Evolutionary conservation across 1,140 invertebrate species (phyloP).

Genomic region (Octopus sinensis): DNA sequence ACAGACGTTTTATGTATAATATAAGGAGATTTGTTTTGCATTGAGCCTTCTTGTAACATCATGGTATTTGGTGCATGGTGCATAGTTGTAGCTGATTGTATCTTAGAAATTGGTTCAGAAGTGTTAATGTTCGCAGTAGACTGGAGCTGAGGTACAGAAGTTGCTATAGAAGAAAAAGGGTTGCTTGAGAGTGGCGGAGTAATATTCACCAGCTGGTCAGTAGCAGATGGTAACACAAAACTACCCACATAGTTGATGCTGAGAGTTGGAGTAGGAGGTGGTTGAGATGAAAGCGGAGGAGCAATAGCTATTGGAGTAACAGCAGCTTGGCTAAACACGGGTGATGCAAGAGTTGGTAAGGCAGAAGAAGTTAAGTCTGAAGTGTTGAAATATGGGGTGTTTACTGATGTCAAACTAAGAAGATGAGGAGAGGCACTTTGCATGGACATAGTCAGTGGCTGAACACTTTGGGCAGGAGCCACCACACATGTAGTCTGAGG

Average conservation of each 20-base stretch:
- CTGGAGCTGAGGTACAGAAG: not conserved
- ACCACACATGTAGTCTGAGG: not conserved
- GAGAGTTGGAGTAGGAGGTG: not conserved
- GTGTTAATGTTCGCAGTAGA: not conserved
- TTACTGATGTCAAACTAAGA: not conserved
- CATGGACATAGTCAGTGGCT: not conserved
- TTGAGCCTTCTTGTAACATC: not conserved
- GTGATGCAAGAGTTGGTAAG: not conserved
- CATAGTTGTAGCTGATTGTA: not conserved
- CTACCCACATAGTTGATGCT: conserved; percentile 3
- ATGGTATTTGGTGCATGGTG: not conserved
- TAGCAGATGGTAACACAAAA: not conserved
- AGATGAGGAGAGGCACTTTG: not conserved
- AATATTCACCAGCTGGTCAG: not conserved
- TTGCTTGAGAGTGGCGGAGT: not conserved
- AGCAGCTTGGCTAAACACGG: not conserved
- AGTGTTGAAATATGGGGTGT: not conserved
- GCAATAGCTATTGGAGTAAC: not conserved
- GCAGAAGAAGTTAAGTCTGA: not conserved
- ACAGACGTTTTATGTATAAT: not conserved
- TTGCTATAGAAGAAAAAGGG: conserved; percentile 11
- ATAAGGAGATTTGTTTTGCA: not conserved
- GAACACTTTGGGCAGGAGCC: not conserved
- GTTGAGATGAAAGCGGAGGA: not conserved
- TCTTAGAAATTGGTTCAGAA: not conserved